Base-by-base conservation (phyloP, 2,888 invertebrate species). In the Eupsilia transversa region DNA sequence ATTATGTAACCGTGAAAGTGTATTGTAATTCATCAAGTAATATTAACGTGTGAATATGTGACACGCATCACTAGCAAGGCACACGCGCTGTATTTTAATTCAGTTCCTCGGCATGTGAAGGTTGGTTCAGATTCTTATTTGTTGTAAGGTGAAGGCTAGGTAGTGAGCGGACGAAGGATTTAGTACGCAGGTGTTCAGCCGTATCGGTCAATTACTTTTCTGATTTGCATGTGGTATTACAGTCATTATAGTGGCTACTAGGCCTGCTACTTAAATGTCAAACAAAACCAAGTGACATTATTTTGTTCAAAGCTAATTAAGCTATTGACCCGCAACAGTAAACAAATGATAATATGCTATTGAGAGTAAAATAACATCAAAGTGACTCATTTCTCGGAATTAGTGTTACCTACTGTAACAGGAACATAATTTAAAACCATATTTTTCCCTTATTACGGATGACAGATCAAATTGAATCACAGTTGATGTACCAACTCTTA, bases 1-100 rank as follows among this genome's bases (percentile, higher is more conserved):
- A 88, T 95, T 95, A 90, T 87, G 88, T 93, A 95, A 95, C 86
- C 90, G 95, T 91, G 95, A 96, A 96, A 96, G 95, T 93, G 88
- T 90, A 93, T 95, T 95, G 92, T 94, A 92, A 95, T 95, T 94
- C 94, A 93, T 93, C 92, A 89, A 91, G 92, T 90, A 89, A 89
- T 93, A 92, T 90, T 90, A 92, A 90, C 86, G 87, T 82, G 86
- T 83, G 86, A 73, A 86, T 86, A 88, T 93, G 94, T 91, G 92
- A 82, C 84, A 74, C 82, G 94, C 92, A 94, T 94, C 85, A 86
- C 82, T 88, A 91, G 83, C 83, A 23, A 72, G 46, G 83, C 77
- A 72, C 76, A 83, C 84, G 84, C 78, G 80, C 80, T 90, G 90
- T 90, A 83, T 91, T 91, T 89, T 89, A 89, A 92, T 91, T 90